These are phyloP conservation scores for Achatina immaculata DNA, from an alignment of 1,140 invertebrate genomes.

Conservation along the genomic window DNA sequence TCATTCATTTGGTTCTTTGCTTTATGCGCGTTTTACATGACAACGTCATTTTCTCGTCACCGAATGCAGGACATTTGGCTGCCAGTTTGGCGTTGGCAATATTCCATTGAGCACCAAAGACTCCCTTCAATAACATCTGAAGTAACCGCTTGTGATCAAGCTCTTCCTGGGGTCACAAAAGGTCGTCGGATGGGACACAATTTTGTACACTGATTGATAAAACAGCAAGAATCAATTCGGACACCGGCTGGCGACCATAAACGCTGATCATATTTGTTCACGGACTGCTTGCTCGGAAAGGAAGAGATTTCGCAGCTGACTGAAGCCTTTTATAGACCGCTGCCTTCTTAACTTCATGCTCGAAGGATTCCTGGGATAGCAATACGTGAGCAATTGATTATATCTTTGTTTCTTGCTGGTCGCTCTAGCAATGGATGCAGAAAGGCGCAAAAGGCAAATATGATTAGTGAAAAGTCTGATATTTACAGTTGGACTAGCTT, in stretches of 20 bases:
- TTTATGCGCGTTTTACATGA: too few species aligned
- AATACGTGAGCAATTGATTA: slow-evolving; percentile 50
- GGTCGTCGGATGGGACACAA: slow-evolving; percentile 4
- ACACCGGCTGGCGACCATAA: slow-evolving; percentile 36
- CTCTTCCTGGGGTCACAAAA: background rate
- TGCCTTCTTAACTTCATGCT: slow-evolving; percentile 35
- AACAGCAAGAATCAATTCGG: slow-evolving; percentile 37
- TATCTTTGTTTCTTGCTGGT: slow-evolving; percentile 41
- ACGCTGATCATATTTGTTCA: slow-evolving; percentile 37
- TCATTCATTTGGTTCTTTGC: too few species aligned
- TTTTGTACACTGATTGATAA: slow-evolving; percentile 49
- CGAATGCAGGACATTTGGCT: slow-evolving; percentile 2
- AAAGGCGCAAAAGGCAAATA: slow-evolving; percentile 52
- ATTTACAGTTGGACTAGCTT: slow-evolving; percentile 47
- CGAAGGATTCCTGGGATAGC: slow-evolving; percentile 41
- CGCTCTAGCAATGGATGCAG: slow-evolving; percentile 40
- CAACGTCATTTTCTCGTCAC: too few species aligned
- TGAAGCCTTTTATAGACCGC: slow-evolving; percentile 38
- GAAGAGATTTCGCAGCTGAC: slow-evolving; percentile 33
- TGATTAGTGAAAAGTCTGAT: slow-evolving; percentile 47
- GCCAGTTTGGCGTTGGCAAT: slow-evolving; percentile 21
- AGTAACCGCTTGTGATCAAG: background rate
- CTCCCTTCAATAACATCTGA: background rate
- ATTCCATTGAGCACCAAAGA: slow-evolving; percentile 9
- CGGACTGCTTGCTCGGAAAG: background rate